phyloP scores from a whole-genome alignment of 1,140 invertebrate genomes.

The Battus philenor region DNA sequence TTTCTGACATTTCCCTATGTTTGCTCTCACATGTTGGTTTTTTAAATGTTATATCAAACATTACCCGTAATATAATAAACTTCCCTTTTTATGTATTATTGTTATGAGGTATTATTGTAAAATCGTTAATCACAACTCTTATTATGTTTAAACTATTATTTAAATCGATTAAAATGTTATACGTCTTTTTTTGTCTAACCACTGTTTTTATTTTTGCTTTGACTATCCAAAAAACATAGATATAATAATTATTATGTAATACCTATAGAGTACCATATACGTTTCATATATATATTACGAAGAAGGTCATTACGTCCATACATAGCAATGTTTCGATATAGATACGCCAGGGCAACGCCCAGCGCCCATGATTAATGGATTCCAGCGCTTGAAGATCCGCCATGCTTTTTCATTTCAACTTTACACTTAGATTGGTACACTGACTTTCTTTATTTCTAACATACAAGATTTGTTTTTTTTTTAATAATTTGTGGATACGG shows the following conservation, averaged over 20 bases:
- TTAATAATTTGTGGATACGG: conserved; percentile 8
- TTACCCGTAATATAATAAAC: no score
- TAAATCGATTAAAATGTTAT: no score
- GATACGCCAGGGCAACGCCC: conserved; percentile 37
- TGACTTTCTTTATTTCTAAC: conserved; percentile 33
- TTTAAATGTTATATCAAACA: no score
- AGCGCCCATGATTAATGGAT: conserved; percentile 60
- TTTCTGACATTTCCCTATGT: conserved; percentile 3
- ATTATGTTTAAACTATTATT: no score
- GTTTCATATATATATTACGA: conserved; percentile 15
- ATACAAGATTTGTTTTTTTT: conserved; percentile 16
- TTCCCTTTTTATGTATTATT: no score
- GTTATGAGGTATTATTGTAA: no score
- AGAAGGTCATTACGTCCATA: conserved; percentile 37
- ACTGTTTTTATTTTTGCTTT: no score
- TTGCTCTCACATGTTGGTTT: background rate
- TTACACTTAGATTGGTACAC: conserved; percentile 10
- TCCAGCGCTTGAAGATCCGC: conserved; percentile 48
- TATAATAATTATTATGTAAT: no score
- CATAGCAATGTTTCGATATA: conserved; percentile 26
- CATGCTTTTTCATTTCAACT: conserved; percentile 33
- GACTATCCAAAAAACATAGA: no score
- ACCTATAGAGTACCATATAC: no score
- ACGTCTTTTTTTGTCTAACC: no score
- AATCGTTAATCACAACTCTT: no score